These are phyloP conservation scores for Saiga tatarica DNA, from an alignment of 2,113 vertebrate species.

Conservation along the genomic window DNA sequence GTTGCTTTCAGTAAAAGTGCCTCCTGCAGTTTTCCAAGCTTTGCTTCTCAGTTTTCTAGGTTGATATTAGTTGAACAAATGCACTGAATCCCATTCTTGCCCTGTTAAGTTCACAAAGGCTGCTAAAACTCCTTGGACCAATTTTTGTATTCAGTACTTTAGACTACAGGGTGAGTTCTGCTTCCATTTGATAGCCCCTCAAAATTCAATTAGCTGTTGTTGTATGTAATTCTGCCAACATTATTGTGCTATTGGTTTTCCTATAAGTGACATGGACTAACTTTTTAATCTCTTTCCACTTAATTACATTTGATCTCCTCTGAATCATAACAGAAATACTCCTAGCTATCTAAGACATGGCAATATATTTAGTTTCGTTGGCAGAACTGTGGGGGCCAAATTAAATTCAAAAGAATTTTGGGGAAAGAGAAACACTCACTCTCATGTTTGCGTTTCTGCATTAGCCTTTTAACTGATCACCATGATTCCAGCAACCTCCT, in stretches of 20 bases:
- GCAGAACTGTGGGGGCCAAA: background rate
- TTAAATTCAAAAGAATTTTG: background rate
- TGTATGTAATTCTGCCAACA: background rate
- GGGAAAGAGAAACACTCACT: background rate
- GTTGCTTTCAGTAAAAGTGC: background rate
- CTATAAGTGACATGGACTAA: background rate
- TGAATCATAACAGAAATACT: background rate
- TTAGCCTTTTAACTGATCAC: background rate
- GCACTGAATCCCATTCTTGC: background rate
- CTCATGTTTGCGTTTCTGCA: background rate
- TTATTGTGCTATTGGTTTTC: background rate
- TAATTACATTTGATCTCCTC: background rate
- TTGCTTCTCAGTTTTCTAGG: background rate
- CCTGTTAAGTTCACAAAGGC: background rate
- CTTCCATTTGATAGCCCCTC: background rate
- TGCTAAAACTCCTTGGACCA: background rate
- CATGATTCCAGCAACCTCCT: background rate
- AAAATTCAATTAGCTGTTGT: background rate
- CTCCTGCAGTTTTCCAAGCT: background rate
- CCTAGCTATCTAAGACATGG: background rate
- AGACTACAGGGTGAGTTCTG: background rate
- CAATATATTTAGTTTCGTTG: background rate
- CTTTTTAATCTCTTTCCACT: background rate
- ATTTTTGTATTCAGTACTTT: background rate
- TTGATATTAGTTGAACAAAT: background rate